Evolutionary conservation across 2,888 invertebrate genomes (phyloP), one percentile per base, ranked within the genome.

Genomic region (Argyra leucocephala): DNA sequence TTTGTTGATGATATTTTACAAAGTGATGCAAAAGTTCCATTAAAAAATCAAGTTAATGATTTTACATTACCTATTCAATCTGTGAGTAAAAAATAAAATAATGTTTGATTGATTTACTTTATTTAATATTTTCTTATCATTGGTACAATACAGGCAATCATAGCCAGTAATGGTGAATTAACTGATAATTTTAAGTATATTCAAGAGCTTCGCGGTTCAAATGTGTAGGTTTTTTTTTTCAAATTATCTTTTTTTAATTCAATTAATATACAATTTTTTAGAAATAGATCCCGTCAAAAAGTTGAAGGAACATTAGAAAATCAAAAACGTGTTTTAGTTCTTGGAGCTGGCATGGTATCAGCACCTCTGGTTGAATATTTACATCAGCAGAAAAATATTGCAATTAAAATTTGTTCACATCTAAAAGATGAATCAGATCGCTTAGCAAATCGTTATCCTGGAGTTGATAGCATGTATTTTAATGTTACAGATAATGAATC

Each of bases 131-230:
- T 26, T 57, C 18, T 58, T 63, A 21, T 64, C 15, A 6, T 23
- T 68, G 70, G n/a, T n/a, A n/a, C n/a, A 66, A 82, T 82, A 48
- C 80, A 93, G 92, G 97, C 99, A 9, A 92, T 98, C 65, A 98
- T 99, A 70, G 92, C 96, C 0, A 96, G 95, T 73, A 96, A 98
- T 77, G 98, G 98, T 36, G 83, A 84, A 73, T 80, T 99, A 69
- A 97, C 98, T 0, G 88, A 94, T 7, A 89, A 92, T 73, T 99
- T 89, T 78, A 89, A 96, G 78, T 99, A 99, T 76, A 99, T 99
- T 73, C 86, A 89, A 73, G 95, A 96, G 68, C 80, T 99, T 22
- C 83, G 98, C 66, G 85, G 85, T 71, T 76, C 85, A 1, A 86
- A 85, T 70, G 82, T 81, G 85, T 86, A 78, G 82, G 77, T 73